A percentile compares a stretch with the other conserved stretches of the same genome.
phyloP scores from a whole-genome alignment of 2,797 vertebrate species.

The Bradypodion ventrale region DNA sequence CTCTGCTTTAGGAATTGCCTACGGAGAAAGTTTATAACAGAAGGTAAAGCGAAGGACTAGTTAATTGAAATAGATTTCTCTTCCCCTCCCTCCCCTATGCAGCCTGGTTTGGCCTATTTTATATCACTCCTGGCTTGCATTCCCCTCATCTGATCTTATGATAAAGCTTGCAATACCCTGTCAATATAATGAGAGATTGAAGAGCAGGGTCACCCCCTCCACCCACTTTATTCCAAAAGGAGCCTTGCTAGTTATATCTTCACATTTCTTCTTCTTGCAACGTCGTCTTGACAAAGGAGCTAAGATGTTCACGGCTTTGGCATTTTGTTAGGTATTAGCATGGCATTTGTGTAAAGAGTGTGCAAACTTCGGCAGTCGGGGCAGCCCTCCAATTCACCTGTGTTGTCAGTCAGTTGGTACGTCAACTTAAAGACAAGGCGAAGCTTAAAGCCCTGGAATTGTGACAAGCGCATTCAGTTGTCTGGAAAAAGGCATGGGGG shows the following conservation, averaged over 20 bases:
- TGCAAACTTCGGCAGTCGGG: neutral
- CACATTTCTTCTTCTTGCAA: neutral
- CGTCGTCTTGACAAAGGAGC: neutral
- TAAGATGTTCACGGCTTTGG: conserved; percentile 24
- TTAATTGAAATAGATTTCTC: conserved; percentile 53
- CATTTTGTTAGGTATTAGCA: conserved; percentile 28
- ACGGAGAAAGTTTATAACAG: conserved; percentile 2
- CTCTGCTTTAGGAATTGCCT: conserved; percentile 17
- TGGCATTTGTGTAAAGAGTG: conserved; percentile 29
- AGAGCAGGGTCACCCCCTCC: neutral
- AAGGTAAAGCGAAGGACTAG: conserved; percentile 41
- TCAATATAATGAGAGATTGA: neutral
- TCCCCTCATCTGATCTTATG: conserved; percentile 43
- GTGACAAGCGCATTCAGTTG: conserved; percentile 36
- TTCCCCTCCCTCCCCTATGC: conserved; percentile 36
- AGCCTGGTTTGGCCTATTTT: conserved; percentile 57
- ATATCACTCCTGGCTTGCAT: neutral
- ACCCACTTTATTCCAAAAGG: neutral
- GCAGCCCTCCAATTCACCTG: conserved; percentile 12
- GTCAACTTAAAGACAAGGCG: conserved; percentile 34
- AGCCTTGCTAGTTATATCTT: conserved; percentile 23
- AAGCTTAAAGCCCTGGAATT: conserved; percentile 16
- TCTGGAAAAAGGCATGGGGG: conserved; percentile 46
- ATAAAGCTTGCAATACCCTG: neutral
- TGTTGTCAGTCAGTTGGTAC: neutral